Evolutionary conservation across 2,113 vertebrate species (phyloP), one percentile per base, ranked within the genome.

Genomic region (Aplodontia rufa): DNA sequence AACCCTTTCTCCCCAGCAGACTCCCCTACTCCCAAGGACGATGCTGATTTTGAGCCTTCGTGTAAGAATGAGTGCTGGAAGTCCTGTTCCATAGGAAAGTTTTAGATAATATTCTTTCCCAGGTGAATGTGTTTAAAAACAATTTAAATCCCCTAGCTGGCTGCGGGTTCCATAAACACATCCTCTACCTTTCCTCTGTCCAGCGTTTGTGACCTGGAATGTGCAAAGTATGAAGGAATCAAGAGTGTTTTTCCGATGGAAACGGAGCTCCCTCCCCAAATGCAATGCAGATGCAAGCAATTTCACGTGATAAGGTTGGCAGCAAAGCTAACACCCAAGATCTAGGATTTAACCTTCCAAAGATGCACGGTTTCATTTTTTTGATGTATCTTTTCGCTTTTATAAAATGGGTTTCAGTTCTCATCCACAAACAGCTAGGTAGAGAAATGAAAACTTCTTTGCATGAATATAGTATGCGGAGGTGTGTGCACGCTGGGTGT

Each of bases 381-480:
- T 93, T 96, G 88, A 97, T 96, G 86, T 80, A 45, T 88, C 69
- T 92, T 94, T 94, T 93, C 0, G 20, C 93, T 93, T 97, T 94
- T 84, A 79, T 88, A 90, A 97, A 96, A 89, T 94, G 51, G 47
- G 58, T 86, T 97, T 95, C 83, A 72, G 82, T 76, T 91, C 91
- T 95, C 94, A 95, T 89, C 58, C 79, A 97, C 88, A 96, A 97
- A 88, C 69, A 47, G 79, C 78, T 20, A 96, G 95, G 68, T 60
- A 96, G 91, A 93, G 91, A 95, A 97, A 97, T 83, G 93, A 95
- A 95, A 97, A 97, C 91, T 96, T 95, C 80, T 96, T 94, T 95
- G 95, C 95, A 83, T 97, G 88, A 93, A 91, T 96, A 94, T 88
- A 64, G 71, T 55, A 93, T 96, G 69, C n/a, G 72, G 79, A 97